Percentiles rank a stretch among this genome's conserved stretches.
These are phyloP conservation scores for Patella pellucida DNA, from an alignment of 2,888 invertebrate genomes.

Conservation along the genomic window DNA sequence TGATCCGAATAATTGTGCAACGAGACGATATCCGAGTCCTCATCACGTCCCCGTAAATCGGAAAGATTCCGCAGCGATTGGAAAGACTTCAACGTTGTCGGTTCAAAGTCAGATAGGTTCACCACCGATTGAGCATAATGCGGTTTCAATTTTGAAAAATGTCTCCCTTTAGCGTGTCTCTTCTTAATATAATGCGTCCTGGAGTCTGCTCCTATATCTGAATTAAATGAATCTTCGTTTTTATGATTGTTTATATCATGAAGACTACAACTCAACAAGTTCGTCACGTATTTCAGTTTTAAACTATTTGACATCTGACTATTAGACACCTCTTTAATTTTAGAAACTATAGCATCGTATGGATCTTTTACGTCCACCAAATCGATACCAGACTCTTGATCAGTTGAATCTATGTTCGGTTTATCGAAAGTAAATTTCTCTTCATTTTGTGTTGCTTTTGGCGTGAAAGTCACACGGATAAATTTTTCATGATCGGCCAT, in stretches of 20 bases:
- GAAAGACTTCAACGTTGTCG: not conserved
- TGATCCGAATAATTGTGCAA: not conserved
- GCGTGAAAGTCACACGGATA: slow-evolving; percentile 32
- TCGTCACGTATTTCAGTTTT: slow-evolving; percentile 33
- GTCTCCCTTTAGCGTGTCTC: not conserved
- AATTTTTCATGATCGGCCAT: slow-evolving; percentile 23
- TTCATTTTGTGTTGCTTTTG: slow-evolving; percentile 4
- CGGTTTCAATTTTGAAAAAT: not conserved
- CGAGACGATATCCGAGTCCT: not conserved
- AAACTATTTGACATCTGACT: slow-evolving; percentile 30
- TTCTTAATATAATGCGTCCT: not conserved
- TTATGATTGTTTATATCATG: not conserved
- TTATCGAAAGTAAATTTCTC: not conserved
- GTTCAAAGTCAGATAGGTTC: slow-evolving; percentile 11
- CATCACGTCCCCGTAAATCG: not conserved
- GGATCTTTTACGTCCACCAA: slow-evolving; percentile 27
- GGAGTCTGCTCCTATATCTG: not conserved
- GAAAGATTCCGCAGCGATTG: not conserved
- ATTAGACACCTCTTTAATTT: slow-evolving; percentile 34
- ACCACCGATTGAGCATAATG: slow-evolving; percentile 11
- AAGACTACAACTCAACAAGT: slow-evolving; percentile 24
- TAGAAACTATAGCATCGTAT: slow-evolving; percentile 31
- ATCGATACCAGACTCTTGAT: slow-evolving; percentile 31
- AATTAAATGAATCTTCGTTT: too few relatives aligned
- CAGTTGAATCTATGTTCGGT: slow-evolving; percentile 14